Evolutionary conservation across 2,797 vertebrate species (phyloP).

Genomic region (Capromys pilorides): DNA sequence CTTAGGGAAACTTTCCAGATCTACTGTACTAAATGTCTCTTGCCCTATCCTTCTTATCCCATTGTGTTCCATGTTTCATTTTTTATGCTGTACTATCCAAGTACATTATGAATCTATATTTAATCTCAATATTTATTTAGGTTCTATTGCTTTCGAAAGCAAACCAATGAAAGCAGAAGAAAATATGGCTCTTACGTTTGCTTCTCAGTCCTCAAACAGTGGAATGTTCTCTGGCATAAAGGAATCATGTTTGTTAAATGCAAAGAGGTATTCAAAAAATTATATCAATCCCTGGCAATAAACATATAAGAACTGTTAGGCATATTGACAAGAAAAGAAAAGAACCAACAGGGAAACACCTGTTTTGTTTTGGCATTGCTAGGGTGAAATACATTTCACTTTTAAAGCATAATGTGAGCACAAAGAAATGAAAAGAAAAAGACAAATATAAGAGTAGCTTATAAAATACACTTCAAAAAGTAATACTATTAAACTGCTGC

Average conservation of each 20-base stretch:
- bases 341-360: neutral
- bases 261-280: neutral
- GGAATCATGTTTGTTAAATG: slow-evolving; percentile 16
- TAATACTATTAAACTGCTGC: neutral
- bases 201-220: neutral
- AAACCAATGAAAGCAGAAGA: neutral
- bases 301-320: neutral
- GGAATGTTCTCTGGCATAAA: neutral
- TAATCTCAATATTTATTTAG: neutral
- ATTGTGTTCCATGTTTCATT: neutral
- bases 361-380: neutral
- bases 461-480: neutral
- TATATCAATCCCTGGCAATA: neutral
- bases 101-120: neutral
- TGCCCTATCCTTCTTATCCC: neutral
- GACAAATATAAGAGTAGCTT: neutral
- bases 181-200: neutral
- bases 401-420: neutral
- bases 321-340: neutral
- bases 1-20: neutral
- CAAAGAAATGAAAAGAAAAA: slow-evolving; percentile 36
- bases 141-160: neutral
- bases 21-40: neutral
- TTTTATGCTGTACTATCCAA: neutral
- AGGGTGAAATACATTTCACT: neutral